Conservation (phyloP, 1,140 invertebrate species). For the Drosophila nasuta region DNA sequence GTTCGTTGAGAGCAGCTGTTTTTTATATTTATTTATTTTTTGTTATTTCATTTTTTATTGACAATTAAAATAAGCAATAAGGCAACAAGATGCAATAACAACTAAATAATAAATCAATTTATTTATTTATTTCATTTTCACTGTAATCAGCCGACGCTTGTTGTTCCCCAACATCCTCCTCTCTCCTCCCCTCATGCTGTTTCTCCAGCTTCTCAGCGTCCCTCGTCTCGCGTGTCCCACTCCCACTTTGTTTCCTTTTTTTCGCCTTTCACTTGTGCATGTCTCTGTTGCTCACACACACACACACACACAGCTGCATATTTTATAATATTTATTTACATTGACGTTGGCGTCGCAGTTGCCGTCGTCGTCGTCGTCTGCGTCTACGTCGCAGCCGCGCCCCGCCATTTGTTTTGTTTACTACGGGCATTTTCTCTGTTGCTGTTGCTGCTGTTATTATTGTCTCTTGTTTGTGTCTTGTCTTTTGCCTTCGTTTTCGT, state of each 20-base stretch:
- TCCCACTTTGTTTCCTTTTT: constrained; percentile 44
- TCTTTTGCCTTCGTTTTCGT: constrained; percentile 48
- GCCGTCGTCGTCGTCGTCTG: constrained; percentile 17
- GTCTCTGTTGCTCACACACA: constrained; percentile 19
- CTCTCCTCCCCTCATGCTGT: not conserved
- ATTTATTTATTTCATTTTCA: constrained; percentile 74
- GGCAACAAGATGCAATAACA: constrained; percentile 27
- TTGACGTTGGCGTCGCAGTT: constrained; percentile 45
- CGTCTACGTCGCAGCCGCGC: constrained; percentile 44
- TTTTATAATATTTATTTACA: constrained; percentile 75
- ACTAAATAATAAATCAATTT: constrained; percentile 62
- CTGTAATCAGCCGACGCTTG: constrained; percentile 33
- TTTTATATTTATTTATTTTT: constrained; percentile 21
- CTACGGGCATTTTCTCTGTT: constrained; percentile 38
- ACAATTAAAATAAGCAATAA: constrained; percentile 40
- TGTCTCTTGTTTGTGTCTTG: constrained; percentile 54
- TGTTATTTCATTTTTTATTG: constrained; percentile 35
- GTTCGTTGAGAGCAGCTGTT: constrained; percentile 24
- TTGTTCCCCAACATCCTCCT: not conserved
- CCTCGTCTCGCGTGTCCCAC: constrained; percentile 13
- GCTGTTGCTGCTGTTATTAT: constrained; percentile 33
- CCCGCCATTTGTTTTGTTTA: constrained; percentile 56
- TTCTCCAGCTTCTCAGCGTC: not conserved
- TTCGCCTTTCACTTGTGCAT: constrained; percentile 60
- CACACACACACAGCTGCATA: constrained; percentile 45